Evolutionary conservation across 2,888 invertebrate genomes (phyloP).

Genomic region (Diloba caeruleocephala): DNA sequence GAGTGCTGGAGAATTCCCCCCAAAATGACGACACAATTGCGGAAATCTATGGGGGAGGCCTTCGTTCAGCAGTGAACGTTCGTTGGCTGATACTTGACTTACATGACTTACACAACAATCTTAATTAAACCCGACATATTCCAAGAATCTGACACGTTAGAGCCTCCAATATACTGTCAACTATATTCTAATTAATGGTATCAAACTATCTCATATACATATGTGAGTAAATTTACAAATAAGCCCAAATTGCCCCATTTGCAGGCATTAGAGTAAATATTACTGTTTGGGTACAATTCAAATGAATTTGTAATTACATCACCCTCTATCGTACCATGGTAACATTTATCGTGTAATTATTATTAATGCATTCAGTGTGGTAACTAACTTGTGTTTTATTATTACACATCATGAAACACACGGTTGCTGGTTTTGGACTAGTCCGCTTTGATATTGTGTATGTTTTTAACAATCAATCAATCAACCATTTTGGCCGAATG

Average conservation of each 20-base stretch:
- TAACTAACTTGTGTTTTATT: conserved; percentile 29
- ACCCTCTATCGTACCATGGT: conserved; percentile 33
- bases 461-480: no score
- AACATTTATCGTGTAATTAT: conserved; percentile 35
- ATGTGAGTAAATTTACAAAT: conserved; percentile 7
- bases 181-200: conserved; percentile 31
- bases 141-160: conserved; percentile 1
- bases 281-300: conserved; percentile 35
- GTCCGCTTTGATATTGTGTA: background rate
- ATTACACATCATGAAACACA: conserved; percentile 5
- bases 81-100: no score
- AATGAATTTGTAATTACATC: conserved; percentile 46
- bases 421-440: background rate
- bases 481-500: no score
- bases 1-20: no score
- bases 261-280: conserved; percentile 13
- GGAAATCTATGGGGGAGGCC: no score
- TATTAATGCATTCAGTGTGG: conserved; percentile 41
- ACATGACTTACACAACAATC: conserved; percentile 2
- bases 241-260: conserved; percentile 14
- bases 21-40: no score
- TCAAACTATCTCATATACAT: conserved; percentile 1
- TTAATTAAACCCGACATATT: conserved; percentile 15
- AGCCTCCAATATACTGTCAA: conserved; percentile 9
- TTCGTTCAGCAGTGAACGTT: no score